A percentile compares a stretch with the other conserved stretches of the same genome.
Evolutionary conservation across 2,888 invertebrate species (phyloP).

Genomic region (Pantelozetes paolii): DNA sequence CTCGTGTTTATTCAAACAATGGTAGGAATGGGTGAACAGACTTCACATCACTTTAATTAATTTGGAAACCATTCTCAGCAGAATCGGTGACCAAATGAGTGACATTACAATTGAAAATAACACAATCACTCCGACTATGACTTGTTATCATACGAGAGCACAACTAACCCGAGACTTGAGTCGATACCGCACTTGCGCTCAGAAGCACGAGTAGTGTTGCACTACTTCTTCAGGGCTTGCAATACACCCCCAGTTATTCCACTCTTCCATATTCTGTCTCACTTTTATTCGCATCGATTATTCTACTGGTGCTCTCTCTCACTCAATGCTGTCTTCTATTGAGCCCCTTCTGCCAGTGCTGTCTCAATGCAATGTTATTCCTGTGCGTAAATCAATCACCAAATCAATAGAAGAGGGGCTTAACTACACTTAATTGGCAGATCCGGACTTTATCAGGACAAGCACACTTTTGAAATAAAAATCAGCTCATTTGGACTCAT

Average conservation of each 20-base stretch:
- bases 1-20: neutral
- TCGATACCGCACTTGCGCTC: conserved; percentile 32
- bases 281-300: conserved; percentile 2
- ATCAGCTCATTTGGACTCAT: conserved; percentile 27
- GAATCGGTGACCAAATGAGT: conserved; percentile 19
- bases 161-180: neutral
- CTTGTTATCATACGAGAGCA: neutral
- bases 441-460: conserved; percentile 35
- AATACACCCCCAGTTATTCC: neutral
- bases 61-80: conserved; percentile 1
- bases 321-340: conserved; percentile 27
- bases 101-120: conserved; percentile 30
- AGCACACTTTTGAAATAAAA: conserved; percentile 27
- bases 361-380: conserved; percentile 6
- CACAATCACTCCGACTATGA: conserved; percentile 25
- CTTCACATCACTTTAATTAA: conserved; percentile 22
- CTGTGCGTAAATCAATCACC: conserved; percentile 17
- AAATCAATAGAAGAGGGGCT: conserved; percentile 33
- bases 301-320: neutral
- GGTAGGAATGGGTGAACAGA: neutral
- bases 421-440: conserved; percentile 35
- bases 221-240: neutral
- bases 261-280: conserved; percentile 12
- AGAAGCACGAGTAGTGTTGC: neutral
- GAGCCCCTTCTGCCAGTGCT: neutral